Conservation (phyloP, 2,888 invertebrate genomes). For the Blastobasis adustella region DNA sequence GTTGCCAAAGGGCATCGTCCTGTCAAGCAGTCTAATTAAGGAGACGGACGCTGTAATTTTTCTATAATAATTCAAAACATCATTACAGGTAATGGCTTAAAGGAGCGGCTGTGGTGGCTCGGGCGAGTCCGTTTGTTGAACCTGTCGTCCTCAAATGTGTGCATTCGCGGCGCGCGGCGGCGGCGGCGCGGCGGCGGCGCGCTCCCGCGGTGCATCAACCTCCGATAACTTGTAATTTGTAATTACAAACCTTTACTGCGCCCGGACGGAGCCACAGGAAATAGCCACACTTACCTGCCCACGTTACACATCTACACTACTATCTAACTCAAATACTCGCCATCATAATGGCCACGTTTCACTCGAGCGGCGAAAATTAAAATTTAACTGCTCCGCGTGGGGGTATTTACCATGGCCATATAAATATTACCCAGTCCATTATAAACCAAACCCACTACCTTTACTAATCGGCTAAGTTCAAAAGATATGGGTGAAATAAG, state of each 20-base stretch:
- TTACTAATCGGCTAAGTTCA: too few species aligned
- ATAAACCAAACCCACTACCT: too few species aligned
- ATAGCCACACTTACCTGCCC: conserved; percentile 52
- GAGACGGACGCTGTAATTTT: conserved; percentile 21
- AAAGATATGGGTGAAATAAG: too few species aligned
- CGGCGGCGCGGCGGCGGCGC: conserved; percentile 25
- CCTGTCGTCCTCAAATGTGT: conserved; percentile 60
- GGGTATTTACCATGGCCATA: too few species aligned
- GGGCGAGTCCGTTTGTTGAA: conserved; percentile 64
- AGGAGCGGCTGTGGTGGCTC: conserved; percentile 45
- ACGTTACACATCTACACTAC: conserved; percentile 22
- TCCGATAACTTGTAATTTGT: conserved; percentile 69
- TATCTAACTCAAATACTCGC: conserved; percentile 13
- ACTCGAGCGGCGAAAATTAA: conserved; percentile 3
- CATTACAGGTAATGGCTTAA: conserved; percentile 56
- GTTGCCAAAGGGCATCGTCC: conserved; percentile 31
- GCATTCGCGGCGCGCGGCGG: conserved; percentile 44
- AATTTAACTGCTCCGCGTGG: too few species aligned
- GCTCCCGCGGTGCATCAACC: conserved; percentile 61
- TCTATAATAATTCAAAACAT: conserved; percentile 54
- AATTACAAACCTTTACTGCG: conserved; percentile 68
- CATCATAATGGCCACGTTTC: conserved; percentile 7
- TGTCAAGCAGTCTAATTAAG: conserved; percentile 25
- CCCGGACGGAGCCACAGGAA: conserved; percentile 56
- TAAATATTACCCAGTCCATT: too few species aligned